A percentile compares a stretch with the other conserved stretches of the same genome.
Evolutionary conservation across 2,113 vertebrate genomes (phyloP).

Genomic region (Macaca nemestrina): DNA sequence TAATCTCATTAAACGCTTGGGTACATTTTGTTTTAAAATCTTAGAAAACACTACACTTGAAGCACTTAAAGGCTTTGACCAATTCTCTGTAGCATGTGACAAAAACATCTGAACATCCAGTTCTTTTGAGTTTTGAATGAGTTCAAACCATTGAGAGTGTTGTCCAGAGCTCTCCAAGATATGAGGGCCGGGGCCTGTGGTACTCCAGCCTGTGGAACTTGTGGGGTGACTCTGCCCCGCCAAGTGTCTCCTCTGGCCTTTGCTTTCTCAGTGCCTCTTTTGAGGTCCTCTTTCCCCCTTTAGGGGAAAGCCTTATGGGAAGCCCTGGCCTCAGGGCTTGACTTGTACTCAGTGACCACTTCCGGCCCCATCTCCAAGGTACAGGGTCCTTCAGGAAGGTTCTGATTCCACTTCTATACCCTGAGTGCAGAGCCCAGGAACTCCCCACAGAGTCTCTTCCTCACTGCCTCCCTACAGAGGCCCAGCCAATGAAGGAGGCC

Average conservation of each 20-base stretch:
- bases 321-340: not conserved
- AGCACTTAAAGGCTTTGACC: not conserved
- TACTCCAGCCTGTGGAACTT: not conserved
- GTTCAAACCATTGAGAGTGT: not conserved
- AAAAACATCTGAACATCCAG: not conserved
- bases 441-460: not conserved
- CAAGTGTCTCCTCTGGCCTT: not conserved
- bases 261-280: not conserved
- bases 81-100: not conserved
- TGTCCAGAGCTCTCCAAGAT: not conserved
- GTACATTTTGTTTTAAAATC: conserved; percentile 82
- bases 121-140: not conserved
- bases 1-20: conserved; percentile 80
- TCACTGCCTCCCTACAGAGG: not conserved
- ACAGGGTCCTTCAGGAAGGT: not conserved
- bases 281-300: not conserved
- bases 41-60: conserved; percentile 64
- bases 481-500: not conserved
- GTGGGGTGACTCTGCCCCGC: not conserved
- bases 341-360: not conserved
- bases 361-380: not conserved
- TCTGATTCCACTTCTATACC: not conserved
- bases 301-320: too few species aligned
- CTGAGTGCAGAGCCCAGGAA: not conserved
- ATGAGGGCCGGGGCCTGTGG: accelerated